A percentile compares a stretch with the other conserved stretches of the same genome.
These are phyloP conservation scores for Lycia hirtaria DNA, from an alignment of 2,888 invertebrate genomes.

Conservation along the genomic window DNA sequence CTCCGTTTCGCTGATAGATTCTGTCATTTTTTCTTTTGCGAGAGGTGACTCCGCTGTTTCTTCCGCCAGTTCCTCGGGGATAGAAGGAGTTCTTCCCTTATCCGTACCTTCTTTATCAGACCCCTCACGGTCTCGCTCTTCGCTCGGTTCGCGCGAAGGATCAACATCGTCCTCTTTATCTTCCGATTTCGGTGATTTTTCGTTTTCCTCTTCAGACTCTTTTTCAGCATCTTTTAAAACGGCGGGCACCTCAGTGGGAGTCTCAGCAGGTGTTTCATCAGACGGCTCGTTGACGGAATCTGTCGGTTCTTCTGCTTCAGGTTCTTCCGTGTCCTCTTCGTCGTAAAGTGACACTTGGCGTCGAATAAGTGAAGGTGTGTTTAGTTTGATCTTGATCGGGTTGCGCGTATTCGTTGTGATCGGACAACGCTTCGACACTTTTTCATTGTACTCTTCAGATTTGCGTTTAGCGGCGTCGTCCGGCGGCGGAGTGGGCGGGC, in stretches of 20 bases:
- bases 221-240: background rate
- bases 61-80: conserved; percentile 41
- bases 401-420: conserved; percentile 70
- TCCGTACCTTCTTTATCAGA: conserved; percentile 29
- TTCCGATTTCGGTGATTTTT: background rate
- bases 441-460: conserved; percentile 66
- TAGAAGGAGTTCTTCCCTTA: conserved; percentile 33
- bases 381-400: conserved; percentile 75
- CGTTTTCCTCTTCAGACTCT: background rate
- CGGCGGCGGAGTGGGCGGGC: conserved; percentile 8
- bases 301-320: conserved; percentile 2
- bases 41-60: conserved; percentile 8
- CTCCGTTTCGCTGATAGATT: conserved; percentile 87
- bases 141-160: conserved; percentile 19
- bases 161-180: background rate
- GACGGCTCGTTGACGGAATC: background rate
- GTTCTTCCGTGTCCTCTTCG: conserved; percentile 68
- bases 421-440: conserved; percentile 70
- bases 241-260: background rate
- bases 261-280: background rate
- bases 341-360: conserved; percentile 83
- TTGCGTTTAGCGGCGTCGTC: conserved; percentile 14
- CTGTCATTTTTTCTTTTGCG: conserved; percentile 82
- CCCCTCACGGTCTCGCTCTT: conserved; percentile 7
- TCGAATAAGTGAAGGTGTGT: conserved; percentile 79